These are phyloP conservation scores for Muscicapa adusta DNA, from an alignment of 2,113 vertebrate genomes.

Conservation along the genomic window DNA sequence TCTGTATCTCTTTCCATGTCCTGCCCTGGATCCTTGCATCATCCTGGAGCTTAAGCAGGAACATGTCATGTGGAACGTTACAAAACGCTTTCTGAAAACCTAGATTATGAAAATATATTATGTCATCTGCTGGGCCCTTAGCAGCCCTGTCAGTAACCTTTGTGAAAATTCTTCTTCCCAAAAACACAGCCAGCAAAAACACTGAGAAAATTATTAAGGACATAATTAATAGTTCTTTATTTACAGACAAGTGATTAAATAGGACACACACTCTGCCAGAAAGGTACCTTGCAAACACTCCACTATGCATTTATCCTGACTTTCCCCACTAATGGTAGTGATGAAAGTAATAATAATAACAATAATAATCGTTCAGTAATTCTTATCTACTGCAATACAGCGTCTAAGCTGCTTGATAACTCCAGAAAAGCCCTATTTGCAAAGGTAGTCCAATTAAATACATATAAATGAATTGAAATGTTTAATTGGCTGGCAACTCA, in stretches of 20 bases:
- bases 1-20: neutral
- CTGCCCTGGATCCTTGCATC: neutral
- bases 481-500: slow-evolving; percentile 29
- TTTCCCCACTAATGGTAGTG: neutral
- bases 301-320: neutral
- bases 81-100: neutral
- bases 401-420: neutral
- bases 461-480: neutral
- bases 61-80: neutral
- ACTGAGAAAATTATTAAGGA: neutral
- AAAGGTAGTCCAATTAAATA: neutral
- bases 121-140: neutral
- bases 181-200: neutral
- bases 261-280: neutral
- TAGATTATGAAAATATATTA: neutral
- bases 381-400: neutral
- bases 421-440: neutral
- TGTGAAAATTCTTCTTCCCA: neutral
- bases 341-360: neutral
- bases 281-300: neutral
- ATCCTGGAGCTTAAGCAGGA: neutral
- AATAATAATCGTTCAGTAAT: neutral
- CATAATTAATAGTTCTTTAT: neutral
- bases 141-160: neutral
- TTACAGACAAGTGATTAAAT: neutral